Conservation (phyloP, 2,113 vertebrate species). For the Lanius collurio region DNA sequence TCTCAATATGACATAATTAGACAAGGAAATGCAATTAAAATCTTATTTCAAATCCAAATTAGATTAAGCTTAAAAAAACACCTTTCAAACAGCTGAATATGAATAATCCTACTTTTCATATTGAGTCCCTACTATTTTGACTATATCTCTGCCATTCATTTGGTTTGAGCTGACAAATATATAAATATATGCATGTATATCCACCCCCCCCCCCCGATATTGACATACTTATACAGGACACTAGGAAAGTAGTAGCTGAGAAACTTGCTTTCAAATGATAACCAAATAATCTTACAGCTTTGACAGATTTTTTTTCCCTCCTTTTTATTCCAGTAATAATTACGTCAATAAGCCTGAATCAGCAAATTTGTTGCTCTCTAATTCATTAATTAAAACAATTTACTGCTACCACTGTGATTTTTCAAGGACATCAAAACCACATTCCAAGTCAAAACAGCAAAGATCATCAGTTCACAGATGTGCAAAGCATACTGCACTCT, state of each 20-base stretch:
- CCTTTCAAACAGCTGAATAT: not conserved
- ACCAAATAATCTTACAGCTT: conserved; percentile 1
- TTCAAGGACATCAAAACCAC: conserved; percentile 73
- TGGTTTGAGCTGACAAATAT: not conserved
- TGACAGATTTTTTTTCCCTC: not conserved
- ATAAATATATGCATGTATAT: not conserved
- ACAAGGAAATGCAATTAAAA: not conserved
- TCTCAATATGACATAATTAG: not conserved
- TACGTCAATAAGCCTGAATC: conserved; percentile 69
- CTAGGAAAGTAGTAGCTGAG: not conserved
- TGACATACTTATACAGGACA: not conserved
- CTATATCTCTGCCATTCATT: not conserved
- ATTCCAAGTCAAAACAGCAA: conserved; percentile 67
- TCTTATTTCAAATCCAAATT: not conserved
- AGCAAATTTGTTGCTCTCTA: conserved; percentile 53
- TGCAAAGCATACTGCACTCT: conserved; percentile 14
- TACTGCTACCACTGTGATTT: conserved; percentile 65
- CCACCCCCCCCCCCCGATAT: accelerated
- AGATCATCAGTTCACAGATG: conserved; percentile 61
- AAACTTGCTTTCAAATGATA: conserved; percentile 33
- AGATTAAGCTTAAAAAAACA: not conserved
- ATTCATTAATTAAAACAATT: conserved; percentile 79
- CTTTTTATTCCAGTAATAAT: conserved; percentile 69
- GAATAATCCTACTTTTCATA: not conserved
- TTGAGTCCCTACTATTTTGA: not conserved